Conservation (phyloP, 2,797 vertebrate genomes). For the Mormyrus hasselquistii region DNA sequence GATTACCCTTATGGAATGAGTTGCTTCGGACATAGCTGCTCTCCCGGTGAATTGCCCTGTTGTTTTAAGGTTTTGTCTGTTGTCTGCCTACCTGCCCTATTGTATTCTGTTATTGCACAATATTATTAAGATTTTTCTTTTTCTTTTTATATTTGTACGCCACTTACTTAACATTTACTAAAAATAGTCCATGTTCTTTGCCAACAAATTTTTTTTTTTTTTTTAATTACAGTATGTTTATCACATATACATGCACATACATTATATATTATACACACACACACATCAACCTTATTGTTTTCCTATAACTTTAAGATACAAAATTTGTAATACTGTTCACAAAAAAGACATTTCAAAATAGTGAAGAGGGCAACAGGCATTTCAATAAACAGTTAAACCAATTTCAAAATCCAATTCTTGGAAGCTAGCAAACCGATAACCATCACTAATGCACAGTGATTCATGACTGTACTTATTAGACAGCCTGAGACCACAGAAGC, state of each 20-base stretch:
- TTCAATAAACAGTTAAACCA: background rate
- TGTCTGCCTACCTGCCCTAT: too few relatives aligned
- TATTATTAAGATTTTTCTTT: too few relatives aligned
- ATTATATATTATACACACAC: background rate
- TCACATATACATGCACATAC: background rate
- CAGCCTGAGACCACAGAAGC: background rate
- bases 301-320: background rate
- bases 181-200: too few relatives aligned
- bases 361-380: background rate
- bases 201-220: too few relatives aligned
- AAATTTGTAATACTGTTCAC: background rate
- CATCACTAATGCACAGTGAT: background rate
- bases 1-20: too few relatives aligned
- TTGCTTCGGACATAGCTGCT: too few relatives aligned
- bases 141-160: too few relatives aligned
- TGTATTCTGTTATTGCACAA: too few relatives aligned
- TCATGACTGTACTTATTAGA: background rate
- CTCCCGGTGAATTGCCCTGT: too few relatives aligned
- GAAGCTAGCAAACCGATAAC: background rate
- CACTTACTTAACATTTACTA: too few relatives aligned
- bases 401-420: background rate
- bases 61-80: too few relatives aligned
- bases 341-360: background rate
- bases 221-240: too few relatives aligned
- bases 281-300: background rate